phyloP scores from a whole-genome alignment of 2,888 invertebrate genomes.

The Idaea dimidiata region DNA sequence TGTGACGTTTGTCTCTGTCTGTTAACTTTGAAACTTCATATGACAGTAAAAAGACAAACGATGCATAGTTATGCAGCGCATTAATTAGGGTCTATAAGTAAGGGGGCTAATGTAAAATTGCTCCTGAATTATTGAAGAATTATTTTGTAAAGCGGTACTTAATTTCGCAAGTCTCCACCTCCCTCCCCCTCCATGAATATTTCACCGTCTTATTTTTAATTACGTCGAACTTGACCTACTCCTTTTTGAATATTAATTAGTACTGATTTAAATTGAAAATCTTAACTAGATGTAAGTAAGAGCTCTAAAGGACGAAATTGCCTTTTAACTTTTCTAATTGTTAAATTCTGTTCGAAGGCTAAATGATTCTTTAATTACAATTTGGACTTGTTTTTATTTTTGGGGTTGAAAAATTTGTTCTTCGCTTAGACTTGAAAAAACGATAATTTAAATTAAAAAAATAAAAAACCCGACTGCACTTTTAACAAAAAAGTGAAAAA shows the following conservation, averaged over 20 bases:
- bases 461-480: too few relatives aligned
- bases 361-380: constrained; percentile 3
- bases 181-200: background rate
- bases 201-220: constrained; percentile 14
- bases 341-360: constrained; percentile 3
- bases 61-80: too few relatives aligned
- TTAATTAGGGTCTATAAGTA: too few relatives aligned
- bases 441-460: too few relatives aligned
- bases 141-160: background rate
- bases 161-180: background rate
- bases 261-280: constrained; percentile 22
- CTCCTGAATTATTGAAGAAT: too few relatives aligned
- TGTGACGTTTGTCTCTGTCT: too few relatives aligned
- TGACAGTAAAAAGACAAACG: too few relatives aligned
- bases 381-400: background rate
- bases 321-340: constrained; percentile 19
- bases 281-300: constrained; percentile 17
- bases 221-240: constrained; percentile 26
- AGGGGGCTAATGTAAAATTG: too few relatives aligned
- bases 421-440: background rate
- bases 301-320: constrained; percentile 16
- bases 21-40: too few relatives aligned
- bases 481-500: too few relatives aligned
- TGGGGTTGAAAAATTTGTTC: background rate
- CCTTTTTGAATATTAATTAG: constrained; percentile 18